Conservation (phyloP, 2,113 vertebrate species). For the Stigmatopora nigra region DNA sequence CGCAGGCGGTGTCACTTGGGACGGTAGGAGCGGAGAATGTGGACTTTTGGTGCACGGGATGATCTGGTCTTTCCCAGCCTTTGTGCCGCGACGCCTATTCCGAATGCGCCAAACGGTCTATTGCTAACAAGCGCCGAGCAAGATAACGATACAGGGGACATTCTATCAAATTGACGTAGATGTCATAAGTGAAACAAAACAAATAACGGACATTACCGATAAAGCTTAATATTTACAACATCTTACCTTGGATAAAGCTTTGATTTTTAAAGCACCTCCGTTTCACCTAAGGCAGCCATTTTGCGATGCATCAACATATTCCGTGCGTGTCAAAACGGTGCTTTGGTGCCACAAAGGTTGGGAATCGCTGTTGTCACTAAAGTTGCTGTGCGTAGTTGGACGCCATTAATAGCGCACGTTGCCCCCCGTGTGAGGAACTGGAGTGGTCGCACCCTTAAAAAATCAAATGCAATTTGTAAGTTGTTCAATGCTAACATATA, state of each 20-base stretch:
- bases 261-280: too few species aligned
- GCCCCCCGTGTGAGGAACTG: not conserved
- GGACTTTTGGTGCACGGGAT: constrained; percentile 39
- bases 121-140: too few species aligned
- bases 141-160: too few species aligned
- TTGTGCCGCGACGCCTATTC: not conserved
- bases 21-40: constrained; percentile 56
- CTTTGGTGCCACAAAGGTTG: not conserved
- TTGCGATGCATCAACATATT: too few species aligned
- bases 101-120: too few species aligned
- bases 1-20: constrained; percentile 63
- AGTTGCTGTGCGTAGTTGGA: constrained; percentile 31
- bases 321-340: not conserved
- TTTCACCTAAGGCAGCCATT: too few species aligned
- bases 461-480: not conserved
- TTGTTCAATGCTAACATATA: constrained; percentile 2
- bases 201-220: too few species aligned
- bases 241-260: too few species aligned
- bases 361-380: constrained; percentile 42
- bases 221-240: too few species aligned
- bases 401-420: constrained; percentile 36
- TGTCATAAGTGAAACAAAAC: too few species aligned
- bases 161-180: too few species aligned
- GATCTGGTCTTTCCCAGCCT: not conserved
- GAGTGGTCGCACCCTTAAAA: constrained; percentile 34